Base-by-base conservation (phyloP, 2,888 invertebrate genomes). In the Ennomos erosarius region DNA sequence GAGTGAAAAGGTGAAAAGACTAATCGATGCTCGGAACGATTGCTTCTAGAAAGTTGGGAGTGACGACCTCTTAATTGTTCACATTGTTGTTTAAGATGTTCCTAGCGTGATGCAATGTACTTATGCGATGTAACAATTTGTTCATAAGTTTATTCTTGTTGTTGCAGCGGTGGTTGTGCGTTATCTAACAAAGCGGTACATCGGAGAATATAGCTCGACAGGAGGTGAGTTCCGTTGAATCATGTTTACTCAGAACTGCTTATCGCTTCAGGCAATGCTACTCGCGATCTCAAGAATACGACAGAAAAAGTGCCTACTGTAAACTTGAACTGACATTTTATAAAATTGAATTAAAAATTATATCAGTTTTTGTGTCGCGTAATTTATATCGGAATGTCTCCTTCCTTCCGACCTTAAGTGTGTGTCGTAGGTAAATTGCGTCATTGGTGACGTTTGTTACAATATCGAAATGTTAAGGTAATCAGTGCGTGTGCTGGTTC, bases 121-220 rank as follows among this genome's bases (percentile, higher is more conserved):
- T 47, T 51, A 43, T 34, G 26, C 35, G 34, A 43, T 59, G 50
- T 55, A 59, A 70, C 65, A 70, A 71, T 59, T 75, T 70, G 56
- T 74, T 62, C 49, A 65, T 44, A 55, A 64, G 52, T 62, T 76
- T 80, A 81, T 74, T 58, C 39, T 48, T 39, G 77, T 83, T 93
- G 88, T 95, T 96, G 71, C 94, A 96, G 96, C 96, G 79, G 95
- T 96, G 76, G 95, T 95, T 69, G 96, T 96, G 79, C 94, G 96
- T 78, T 96, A 96, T 88, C 92, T 96, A 76, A 96, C 96, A 65
- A 96, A 95, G 88, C 93, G 96, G 75, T 96, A 96, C 85, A 96
- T 96, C 78, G 96, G 96, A 70, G 96, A 96, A 93, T 96, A 96
- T 92, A 96, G 96, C 88, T 96, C 96, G 63, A 95, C 95, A 72